phyloP scores from a whole-genome alignment of 2,113 vertebrate genomes.

The Centropus bengalensis region DNA sequence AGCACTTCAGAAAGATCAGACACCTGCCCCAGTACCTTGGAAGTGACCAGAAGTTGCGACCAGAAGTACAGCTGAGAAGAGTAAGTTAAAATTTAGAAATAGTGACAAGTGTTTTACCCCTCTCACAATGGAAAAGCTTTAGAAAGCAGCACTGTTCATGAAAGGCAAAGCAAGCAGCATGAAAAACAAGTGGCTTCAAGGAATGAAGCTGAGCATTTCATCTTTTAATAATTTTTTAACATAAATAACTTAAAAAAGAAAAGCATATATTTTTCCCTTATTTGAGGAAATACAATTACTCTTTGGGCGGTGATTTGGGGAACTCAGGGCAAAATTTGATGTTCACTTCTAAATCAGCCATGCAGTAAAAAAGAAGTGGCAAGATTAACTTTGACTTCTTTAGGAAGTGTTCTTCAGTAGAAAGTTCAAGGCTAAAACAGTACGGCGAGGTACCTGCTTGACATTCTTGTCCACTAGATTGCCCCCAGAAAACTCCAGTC shows the following conservation, averaged over 20 bases:
- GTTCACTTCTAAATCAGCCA: not conserved
- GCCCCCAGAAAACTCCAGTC: not conserved
- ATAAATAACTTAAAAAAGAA: not conserved
- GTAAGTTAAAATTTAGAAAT: not conserved
- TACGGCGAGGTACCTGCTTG: not conserved
- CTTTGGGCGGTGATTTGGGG: fast-evolving
- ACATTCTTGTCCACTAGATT: not conserved
- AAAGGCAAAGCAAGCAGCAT: not conserved
- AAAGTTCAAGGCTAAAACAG: not conserved
- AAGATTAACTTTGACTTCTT: not conserved
- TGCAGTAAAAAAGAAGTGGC: not conserved
- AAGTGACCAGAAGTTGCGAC: not conserved
- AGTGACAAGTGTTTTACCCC: not conserved
- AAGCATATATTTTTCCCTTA: not conserved
- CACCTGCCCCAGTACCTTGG: not conserved
- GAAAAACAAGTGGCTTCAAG: not conserved
- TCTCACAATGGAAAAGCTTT: not conserved
- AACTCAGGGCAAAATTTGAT: not conserved
- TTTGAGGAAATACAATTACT: not conserved
- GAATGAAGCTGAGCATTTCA: not conserved
- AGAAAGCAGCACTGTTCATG: not conserved
- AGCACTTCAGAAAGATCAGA: not conserved
- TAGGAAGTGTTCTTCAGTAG: not conserved
- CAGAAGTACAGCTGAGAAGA: not conserved
- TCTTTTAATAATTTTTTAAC: not conserved